Percentiles rank a stretch among this genome's conserved stretches.
These are phyloP conservation scores for Oreonectes daqikongensis DNA, from an alignment of 2,797 vertebrate genomes.

Conservation along the genomic window DNA sequence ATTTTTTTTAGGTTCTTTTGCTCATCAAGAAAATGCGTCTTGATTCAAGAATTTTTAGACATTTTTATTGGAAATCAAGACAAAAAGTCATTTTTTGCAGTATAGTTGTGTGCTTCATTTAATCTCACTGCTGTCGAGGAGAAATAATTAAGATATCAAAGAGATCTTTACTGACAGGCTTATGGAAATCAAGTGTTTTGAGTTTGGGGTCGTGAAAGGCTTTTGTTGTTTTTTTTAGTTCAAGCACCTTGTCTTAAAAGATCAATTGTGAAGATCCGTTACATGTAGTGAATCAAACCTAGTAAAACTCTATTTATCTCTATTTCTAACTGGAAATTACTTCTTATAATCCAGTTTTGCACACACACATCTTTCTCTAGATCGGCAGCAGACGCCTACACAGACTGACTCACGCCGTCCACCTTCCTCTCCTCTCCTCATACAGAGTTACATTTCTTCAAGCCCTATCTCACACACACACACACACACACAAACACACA, in stretches of 20 bases:
- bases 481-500: neutral
- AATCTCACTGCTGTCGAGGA: neutral
- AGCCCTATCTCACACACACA: conserved; percentile 17
- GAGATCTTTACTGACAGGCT: no score
- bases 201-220: no score
- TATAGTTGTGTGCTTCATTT: no score
- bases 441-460: conserved; percentile 50
- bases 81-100: no score
- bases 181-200: no score
- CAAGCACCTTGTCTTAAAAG: no score
- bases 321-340: neutral
- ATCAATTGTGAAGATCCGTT: neutral
- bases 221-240: no score
- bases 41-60: no score
- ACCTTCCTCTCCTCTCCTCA: conserved; percentile 52
- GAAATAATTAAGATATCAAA: no score
- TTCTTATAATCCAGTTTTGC: neutral
- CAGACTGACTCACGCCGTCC: conserved; percentile 65
- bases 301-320: neutral
- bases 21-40: no score
- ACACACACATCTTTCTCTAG: conserved; percentile 12
- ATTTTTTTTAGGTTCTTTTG: no score
- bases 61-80: no score
- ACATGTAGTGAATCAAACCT: neutral
- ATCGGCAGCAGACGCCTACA: conserved; percentile 53